phyloP scores from a whole-genome alignment of 1,140 invertebrate species.

The Tetramorium parvispinum region DNA sequence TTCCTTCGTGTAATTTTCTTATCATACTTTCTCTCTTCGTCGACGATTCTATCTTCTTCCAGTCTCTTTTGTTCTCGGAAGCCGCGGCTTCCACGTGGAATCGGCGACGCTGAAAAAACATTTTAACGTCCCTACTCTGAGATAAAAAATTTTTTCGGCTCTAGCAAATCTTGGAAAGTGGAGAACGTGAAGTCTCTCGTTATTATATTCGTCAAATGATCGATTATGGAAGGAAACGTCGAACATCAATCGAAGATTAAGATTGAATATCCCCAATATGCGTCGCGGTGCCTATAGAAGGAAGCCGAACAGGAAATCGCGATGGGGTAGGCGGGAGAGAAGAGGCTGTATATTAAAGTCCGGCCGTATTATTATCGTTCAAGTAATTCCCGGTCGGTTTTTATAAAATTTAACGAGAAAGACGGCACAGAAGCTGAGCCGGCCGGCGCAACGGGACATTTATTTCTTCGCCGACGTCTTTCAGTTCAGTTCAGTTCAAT shows the following conservation, averaged over 20 bases:
- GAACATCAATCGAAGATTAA: constrained; percentile 13
- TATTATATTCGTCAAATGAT: constrained; percentile 20
- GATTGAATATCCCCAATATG: constrained; percentile 13
- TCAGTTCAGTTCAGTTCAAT: constrained; percentile 51
- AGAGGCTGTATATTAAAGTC: constrained; percentile 39
- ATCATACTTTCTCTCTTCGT: constrained; percentile 6
- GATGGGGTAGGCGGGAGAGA: not conserved
- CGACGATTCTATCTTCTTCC: constrained; percentile 8
- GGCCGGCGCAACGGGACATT: constrained; percentile 46
- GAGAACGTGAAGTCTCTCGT: not conserved
- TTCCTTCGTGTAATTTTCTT: constrained; percentile 35
- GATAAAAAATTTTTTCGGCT: not conserved
- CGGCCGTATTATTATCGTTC: constrained; percentile 47
- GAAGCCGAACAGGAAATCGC: constrained; percentile 7
- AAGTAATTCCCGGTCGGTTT: constrained; percentile 27
- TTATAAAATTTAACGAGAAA: constrained; percentile 47
- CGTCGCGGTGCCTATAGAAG: not conserved
- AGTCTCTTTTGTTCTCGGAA: constrained; percentile 6
- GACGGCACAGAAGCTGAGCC: constrained; percentile 7
- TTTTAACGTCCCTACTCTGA: not conserved
- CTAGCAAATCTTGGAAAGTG: constrained; percentile 4
- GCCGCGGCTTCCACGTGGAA: not conserved
- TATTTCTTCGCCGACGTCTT: constrained; percentile 45
- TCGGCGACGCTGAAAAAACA: constrained; percentile 22
- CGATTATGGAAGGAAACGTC: not conserved